Evolutionary conservation across 2,888 invertebrate species (phyloP).

Genomic region (Phortica okadai): DNA sequence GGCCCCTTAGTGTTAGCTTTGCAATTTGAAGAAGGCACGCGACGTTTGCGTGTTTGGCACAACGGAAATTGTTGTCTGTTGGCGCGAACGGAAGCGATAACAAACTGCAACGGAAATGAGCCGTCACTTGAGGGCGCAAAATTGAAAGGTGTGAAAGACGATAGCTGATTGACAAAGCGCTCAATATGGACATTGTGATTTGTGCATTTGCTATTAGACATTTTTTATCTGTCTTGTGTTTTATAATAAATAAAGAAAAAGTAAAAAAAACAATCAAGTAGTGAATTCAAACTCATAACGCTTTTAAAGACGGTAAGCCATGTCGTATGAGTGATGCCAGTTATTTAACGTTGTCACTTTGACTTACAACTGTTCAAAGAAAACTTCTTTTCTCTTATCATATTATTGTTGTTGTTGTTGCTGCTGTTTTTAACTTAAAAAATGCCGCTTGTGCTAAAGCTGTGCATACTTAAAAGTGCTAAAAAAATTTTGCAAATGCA

Average conservation of each 20-base stretch:
- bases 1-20: slow-evolving; percentile 15
- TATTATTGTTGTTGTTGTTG: not conserved
- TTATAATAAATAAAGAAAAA: no score
- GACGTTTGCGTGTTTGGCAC: not conserved
- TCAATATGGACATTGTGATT: not conserved
- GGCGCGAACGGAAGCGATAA: slow-evolving; percentile 37
- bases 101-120: slow-evolving; percentile 39
- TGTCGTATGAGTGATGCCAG: no score
- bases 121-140: slow-evolving; percentile 16
- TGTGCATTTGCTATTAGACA: not conserved
- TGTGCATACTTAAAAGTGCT: not conserved
- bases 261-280: no score
- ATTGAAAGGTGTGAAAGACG: slow-evolving; percentile 12
- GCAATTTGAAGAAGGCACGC: not conserved
- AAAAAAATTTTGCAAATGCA: slow-evolving; percentile 40
- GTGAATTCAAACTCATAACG: no score
- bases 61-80: slow-evolving; percentile 39
- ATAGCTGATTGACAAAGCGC: not conserved
- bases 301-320: no score
- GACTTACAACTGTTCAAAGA: no score
- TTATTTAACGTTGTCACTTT: no score
- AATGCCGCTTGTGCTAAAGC: not conserved
- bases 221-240: no score
- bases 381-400: not conserved
- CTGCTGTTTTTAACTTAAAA: slow-evolving; percentile 1